These are phyloP conservation scores for Camponotus floridanus DNA, from an alignment of 1,140 invertebrate species.

Conservation along the genomic window DNA sequence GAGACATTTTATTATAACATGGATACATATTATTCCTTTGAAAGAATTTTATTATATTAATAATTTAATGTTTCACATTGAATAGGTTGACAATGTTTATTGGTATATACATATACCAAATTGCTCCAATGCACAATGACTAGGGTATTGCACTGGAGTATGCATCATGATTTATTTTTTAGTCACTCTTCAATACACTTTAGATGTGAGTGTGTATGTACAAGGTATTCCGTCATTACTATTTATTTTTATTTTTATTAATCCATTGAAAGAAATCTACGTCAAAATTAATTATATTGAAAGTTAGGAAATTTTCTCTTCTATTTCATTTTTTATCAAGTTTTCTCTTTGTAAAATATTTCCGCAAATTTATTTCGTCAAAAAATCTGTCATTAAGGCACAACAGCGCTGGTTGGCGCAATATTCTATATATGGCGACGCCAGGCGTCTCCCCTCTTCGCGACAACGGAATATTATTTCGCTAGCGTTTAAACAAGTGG, in stretches of 20 bases:
- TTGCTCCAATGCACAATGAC: slow-evolving; percentile 7
- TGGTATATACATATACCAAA: slow-evolving; percentile 37
- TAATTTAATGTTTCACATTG: slow-evolving; percentile 28
- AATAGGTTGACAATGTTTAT: slow-evolving; percentile 20
- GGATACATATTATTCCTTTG: slow-evolving; percentile 30
- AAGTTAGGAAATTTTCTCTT: not conserved
- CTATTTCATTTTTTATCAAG: not conserved
- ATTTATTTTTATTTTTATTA: not conserved
- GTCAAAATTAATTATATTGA: not conserved
- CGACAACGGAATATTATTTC: slow-evolving; percentile 74
- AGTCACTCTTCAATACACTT: slow-evolving; percentile 13
- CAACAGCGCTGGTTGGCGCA: not conserved
- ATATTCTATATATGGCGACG: slow-evolving; percentile 69
- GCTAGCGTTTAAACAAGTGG: slow-evolving; percentile 74
- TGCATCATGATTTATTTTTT: slow-evolving; percentile 27
- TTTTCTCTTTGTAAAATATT: not conserved
- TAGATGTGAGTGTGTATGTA: not conserved
- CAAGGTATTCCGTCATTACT: not conserved
- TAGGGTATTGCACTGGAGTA: not conserved
- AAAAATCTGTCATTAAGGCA: slow-evolving; percentile 34
- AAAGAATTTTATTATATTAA: slow-evolving; percentile 57
- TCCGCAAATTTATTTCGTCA: slow-evolving; percentile 1
- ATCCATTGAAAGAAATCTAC: not conserved
- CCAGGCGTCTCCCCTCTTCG: slow-evolving; percentile 59
- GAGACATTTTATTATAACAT: not conserved